phyloP scores from a whole-genome alignment of 2,113 vertebrate genomes.

The Chitala chitala region DNA sequence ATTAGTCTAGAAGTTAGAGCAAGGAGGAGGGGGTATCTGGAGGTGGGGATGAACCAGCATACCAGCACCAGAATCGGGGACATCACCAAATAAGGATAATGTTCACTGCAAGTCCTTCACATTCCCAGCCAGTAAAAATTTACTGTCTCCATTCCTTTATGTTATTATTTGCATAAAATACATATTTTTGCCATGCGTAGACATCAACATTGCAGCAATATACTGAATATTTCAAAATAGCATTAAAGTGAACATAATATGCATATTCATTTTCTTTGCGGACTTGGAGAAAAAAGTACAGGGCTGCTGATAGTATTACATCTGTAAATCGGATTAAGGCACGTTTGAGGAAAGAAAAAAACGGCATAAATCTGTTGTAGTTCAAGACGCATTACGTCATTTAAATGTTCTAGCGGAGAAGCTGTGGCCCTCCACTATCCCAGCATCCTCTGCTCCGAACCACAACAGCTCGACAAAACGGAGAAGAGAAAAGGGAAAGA shows the following conservation, averaged over 20 bases:
- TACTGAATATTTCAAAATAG: not conserved
- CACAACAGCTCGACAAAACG: conserved; percentile 61
- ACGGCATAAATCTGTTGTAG: not conserved
- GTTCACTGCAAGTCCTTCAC: conserved; percentile 6
- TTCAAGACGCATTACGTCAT: conserved; percentile 40
- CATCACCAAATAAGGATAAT: conserved; percentile 24
- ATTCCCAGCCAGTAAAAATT: conserved; percentile 21
- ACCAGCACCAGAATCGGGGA: conserved; percentile 19
- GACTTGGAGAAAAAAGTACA: not conserved
- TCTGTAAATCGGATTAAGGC: not conserved
- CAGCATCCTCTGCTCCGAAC: conserved; percentile 61
- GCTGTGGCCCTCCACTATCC: conserved; percentile 51
- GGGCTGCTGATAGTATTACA: not conserved
- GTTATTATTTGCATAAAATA: not conserved
- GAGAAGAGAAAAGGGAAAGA: conserved; percentile 34
- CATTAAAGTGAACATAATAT: too few species aligned
- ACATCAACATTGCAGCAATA: not conserved
- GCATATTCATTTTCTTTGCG: not conserved
- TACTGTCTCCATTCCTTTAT: not conserved
- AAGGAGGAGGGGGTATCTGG: not conserved
- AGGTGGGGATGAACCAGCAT: not conserved
- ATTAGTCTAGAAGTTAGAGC: not conserved
- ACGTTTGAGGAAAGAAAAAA: not conserved
- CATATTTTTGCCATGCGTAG: not conserved
- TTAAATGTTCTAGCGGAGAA: conserved; percentile 35